Base-by-base conservation (phyloP, 2,113 vertebrate species). In the Microcebus griseorufus region DNA sequence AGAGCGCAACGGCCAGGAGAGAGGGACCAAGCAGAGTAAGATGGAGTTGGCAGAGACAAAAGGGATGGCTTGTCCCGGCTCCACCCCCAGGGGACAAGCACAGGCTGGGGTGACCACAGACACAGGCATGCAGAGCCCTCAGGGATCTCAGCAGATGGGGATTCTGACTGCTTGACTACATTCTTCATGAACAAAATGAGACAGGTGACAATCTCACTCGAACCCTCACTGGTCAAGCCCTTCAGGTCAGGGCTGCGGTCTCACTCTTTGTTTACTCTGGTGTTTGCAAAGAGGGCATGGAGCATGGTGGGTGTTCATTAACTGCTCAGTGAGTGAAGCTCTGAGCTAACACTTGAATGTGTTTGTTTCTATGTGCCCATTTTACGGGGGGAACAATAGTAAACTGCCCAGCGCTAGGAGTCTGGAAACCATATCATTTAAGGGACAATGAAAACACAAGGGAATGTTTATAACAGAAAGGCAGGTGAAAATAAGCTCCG, bases 51-150 rank as follows among this genome's bases (percentile, higher is more conserved):
- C 0, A 29, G 65, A 87, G 67, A 65, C 1, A 0, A 27, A 55
- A 70, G 60, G 64, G 18, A n/a, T 0, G 3, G 10, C 25, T 27
- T n/a, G 51, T 39, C 27, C 4, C 0, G 39, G 72, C 67, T 29
- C 87, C 22, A 67, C 8, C 11, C 27, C 34, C 55, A 83, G 62
- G 2, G 1, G 16, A 1, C 25, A 80, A 48, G 55, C 25, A 2
- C 65, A 62, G 51, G 45, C 17, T 45, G 27, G 65, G 48, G 80
- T 37, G 67, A 18, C 1, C 23, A 6, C 34, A 37, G 51, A 2
- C 23, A 7, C 25, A 76, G 73, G 5, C 16, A 20, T 29, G 22
- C 27, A 37, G 32, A 69, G 75, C 42, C 62, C 76, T 53, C 34
- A 65, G 75, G 13, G 20, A 9, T 37, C 20, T 90, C 37, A 32